Evolutionary conservation across 2,888 invertebrate genomes (phyloP).

Genomic region (Apoda limacodes): DNA sequence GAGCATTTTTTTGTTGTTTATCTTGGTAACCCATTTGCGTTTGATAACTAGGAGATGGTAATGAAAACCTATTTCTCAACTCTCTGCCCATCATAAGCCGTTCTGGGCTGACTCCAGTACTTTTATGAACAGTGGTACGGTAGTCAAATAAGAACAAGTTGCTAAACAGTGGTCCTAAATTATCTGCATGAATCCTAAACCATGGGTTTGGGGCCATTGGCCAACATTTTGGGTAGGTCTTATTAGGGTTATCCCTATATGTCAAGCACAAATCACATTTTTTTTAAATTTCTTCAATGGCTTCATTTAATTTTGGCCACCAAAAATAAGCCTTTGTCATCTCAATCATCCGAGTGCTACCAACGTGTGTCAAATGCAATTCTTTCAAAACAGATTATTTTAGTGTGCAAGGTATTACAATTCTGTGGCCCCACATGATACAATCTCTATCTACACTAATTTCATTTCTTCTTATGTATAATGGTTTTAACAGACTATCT

Average conservation of each 20-base stretch:
- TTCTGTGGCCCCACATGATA: slow-evolving; percentile 12
- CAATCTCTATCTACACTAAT: slow-evolving; percentile 7
- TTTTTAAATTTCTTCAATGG: slow-evolving; percentile 7
- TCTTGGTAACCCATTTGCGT: not conserved
- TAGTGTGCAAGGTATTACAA: slow-evolving; percentile 7
- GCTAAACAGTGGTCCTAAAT: slow-evolving; percentile 8
- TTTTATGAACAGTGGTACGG: slow-evolving; percentile 2
- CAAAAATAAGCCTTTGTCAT: slow-evolving; percentile 12
- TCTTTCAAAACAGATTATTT: slow-evolving; percentile 5
- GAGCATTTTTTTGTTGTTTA: not conserved
- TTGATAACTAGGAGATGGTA: slow-evolving; percentile 8
- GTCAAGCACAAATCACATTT: slow-evolving; percentile 6
- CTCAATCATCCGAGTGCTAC: slow-evolving; percentile 10
- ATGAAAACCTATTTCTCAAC: slow-evolving; percentile 2
- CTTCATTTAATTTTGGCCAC: slow-evolving; percentile 14
- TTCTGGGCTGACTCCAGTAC: slow-evolving; percentile 1
- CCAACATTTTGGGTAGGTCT: slow-evolving; percentile 7
- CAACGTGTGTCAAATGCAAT: slow-evolving; percentile 12
- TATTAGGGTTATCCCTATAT: slow-evolving; percentile 5
- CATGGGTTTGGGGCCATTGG: slow-evolving; percentile 10
- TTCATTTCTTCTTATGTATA: slow-evolving; percentile 7
- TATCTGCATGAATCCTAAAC: slow-evolving; percentile 13
- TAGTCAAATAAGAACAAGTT: slow-evolving; percentile 9
- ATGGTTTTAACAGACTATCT: slow-evolving; percentile 3
- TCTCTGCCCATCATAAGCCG: slow-evolving; percentile 5